Evolutionary conservation across 2,888 invertebrate species (phyloP), one percentile per base, ranked within the genome.

Genomic region (Drosophila mayaguana): DNA sequence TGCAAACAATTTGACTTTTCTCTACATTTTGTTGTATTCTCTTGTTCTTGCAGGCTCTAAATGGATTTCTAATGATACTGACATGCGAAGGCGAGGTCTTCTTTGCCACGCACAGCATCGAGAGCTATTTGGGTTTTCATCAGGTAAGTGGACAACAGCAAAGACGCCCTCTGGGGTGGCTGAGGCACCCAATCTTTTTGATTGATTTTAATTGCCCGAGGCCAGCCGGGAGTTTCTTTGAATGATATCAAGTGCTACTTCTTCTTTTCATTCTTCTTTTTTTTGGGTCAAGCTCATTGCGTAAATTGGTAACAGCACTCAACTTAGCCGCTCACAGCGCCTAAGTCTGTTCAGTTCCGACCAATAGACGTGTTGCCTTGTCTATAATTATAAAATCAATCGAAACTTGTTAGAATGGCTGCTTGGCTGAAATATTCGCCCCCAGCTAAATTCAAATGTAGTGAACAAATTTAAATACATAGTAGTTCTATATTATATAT

Each of bases 51-150:
- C 95, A 98, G 99, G 99, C 99, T 80, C 95, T 99, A 93, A 99
- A 99, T 94, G 99, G 99, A 90, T 99, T 99, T 95, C 96, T 99
- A 92, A 97, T 99, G 95, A 98, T 99, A 92, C 95, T 99, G 81
- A 99, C 98, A 83, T 98, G 98, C 94, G 99, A 99, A 93, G 99
- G 99, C 75, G 99, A 99, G 94, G 99, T 99, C 57, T 99, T 99
- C 95, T 99, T 99, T 94, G 99, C 99, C 69, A 99, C 99, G 77
- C 98, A 99, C 94, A 99, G 98, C 94, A 99, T 99, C 93, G 99
- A 99, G 94, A 98, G 98, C 93, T 99, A 99, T 94, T 95, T 99
- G 92, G 99, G 99, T 93, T 99, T 99, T 95, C 99, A 99, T 95
- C 99, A 99, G 97, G 99, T 99, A 94, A 94, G 94, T 93, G 75